These are phyloP conservation scores for Idaea aversata DNA, from an alignment of 2,888 invertebrate genomes.

Conservation along the genomic window DNA sequence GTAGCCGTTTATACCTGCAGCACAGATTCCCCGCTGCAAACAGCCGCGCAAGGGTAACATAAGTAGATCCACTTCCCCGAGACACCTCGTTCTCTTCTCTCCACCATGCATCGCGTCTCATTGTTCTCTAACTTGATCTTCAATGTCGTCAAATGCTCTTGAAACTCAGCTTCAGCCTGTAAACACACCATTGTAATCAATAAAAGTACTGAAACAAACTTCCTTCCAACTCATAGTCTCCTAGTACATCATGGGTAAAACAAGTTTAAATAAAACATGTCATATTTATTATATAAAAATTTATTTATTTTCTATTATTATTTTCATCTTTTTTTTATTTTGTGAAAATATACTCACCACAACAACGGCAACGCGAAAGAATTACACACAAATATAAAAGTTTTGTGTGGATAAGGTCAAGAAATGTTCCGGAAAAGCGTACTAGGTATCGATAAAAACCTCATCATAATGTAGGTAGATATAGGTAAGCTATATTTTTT, in stretches of 20 bases:
- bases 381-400: conserved; percentile 15
- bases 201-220: conserved; percentile 6
- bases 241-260: conserved; percentile 6
- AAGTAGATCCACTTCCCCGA: conserved; percentile 72
- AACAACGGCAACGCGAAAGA: conserved; percentile 9
- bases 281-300: neutral
- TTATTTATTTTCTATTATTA: conserved; percentile 19
- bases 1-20: conserved; percentile 53
- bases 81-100: conserved; percentile 64
- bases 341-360: conserved; percentile 24
- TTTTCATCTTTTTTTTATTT: conserved; percentile 14
- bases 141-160: conserved; percentile 66
- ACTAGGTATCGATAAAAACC: neutral
- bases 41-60: conserved; percentile 77
- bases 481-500: too few species aligned
- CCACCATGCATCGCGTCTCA: conserved; percentile 64
- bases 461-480: too few species aligned
- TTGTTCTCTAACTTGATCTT: conserved; percentile 73
- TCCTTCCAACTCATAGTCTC: neutral
- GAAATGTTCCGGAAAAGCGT: neutral
- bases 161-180: conserved; percentile 71
- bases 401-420: conserved; percentile 11
- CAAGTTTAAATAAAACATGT: conserved; percentile 11
- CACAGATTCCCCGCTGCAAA: conserved; percentile 67
- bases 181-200: conserved; percentile 21